Percentiles rank a stretch among this genome's conserved stretches.
phyloP scores from a whole-genome alignment of 2,888 invertebrate species.

The Lycaena phlaeas region DNA sequence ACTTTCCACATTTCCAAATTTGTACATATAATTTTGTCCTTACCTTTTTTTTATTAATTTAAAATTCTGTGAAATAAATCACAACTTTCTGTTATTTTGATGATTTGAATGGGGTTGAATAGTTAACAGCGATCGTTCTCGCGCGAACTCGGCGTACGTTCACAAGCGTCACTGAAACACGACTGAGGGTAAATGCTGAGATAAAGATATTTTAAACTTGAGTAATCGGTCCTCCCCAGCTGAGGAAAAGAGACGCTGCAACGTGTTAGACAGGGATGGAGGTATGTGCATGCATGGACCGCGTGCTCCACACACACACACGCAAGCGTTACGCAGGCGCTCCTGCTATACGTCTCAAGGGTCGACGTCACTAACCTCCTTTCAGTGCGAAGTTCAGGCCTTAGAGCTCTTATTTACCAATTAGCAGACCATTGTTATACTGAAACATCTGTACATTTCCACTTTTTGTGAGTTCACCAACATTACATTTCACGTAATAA shows the following conservation, averaged over 20 bases:
- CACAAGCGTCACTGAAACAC: slow-evolving; percentile 47
- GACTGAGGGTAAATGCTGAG: slow-evolving; percentile 53
- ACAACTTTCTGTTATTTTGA: slow-evolving; percentile 20
- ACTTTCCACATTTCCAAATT: not conserved
- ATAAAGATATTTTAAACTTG: slow-evolving; percentile 61
- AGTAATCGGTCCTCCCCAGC: slow-evolving; percentile 50
- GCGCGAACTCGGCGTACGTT: slow-evolving; percentile 32
- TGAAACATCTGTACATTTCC: no score
- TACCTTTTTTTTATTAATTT: not conserved
- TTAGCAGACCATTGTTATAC: slow-evolving; percentile 13
- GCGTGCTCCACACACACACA: slow-evolving; percentile 58
- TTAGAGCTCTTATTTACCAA: slow-evolving; percentile 11
- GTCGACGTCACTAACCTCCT: slow-evolving; percentile 54
- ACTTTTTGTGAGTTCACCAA: no score
- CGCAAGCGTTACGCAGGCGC: slow-evolving; percentile 55
- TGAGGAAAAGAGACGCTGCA: slow-evolving; percentile 34
- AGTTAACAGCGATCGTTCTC: slow-evolving; percentile 36
- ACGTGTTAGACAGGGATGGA: slow-evolving; percentile 34
- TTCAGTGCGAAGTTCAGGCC: slow-evolving; percentile 41
- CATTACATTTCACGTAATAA: no score
- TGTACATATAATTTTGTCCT: not conserved
- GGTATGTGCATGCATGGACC: slow-evolving; percentile 50
- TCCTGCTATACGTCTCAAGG: slow-evolving; percentile 43
- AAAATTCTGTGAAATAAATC: slow-evolving; percentile 12
- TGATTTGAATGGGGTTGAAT: slow-evolving; percentile 26